Evolutionary conservation across 1,140 invertebrate genomes (phyloP), one percentile per base, ranked within the genome.

Genomic region (Bombus difficillimus): DNA sequence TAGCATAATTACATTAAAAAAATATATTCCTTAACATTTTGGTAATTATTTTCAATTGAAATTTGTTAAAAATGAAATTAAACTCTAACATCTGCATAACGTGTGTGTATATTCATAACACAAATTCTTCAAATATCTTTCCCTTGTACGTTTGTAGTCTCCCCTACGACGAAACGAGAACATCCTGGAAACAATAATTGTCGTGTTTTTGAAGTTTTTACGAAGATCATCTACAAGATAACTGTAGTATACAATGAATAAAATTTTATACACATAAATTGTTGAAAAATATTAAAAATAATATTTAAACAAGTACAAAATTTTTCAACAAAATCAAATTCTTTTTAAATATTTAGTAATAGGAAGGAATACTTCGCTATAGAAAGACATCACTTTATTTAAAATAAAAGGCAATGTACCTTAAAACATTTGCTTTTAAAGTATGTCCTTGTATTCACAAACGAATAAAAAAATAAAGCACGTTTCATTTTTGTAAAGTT

Each of bases 131-230:
- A 86, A 88, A 76, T 87, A 91, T 89, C 75, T 89, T 87, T 89
- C 53, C 76, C 76, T 64, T 88, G 89, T 83, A 88, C 68, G 72
- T 81, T 91, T 82, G 89, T 34, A 79, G 78, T 89, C 82, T 89
- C 83, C 73, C 79, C 43, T 91, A 86, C 59, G 83, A 83, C 57
- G 86, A 81, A 86, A 89, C 88, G 91, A 90, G 87, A 76, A 88
- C 87, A 91, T 74, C 92, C 92, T 93, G 92, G 91, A 93, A 93
- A 66, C 87, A 92, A 92, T 86, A 91, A 92, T 92, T 87, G 85
- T 86, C 43, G 64, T 81, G 75, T 87, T 83, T 86, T 86, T 88
- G 25, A 75, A 85, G 74, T 86, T 87, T 84, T 86, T 81, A 74
- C 81, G 37, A 77, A 69, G 74, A 88, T 76, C 41, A 13, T 89